These are phyloP conservation scores for Palythoa heliodiscus DNA, from an alignment of 92 coral and sea anemone species.

Conservation along the genomic window DNA sequence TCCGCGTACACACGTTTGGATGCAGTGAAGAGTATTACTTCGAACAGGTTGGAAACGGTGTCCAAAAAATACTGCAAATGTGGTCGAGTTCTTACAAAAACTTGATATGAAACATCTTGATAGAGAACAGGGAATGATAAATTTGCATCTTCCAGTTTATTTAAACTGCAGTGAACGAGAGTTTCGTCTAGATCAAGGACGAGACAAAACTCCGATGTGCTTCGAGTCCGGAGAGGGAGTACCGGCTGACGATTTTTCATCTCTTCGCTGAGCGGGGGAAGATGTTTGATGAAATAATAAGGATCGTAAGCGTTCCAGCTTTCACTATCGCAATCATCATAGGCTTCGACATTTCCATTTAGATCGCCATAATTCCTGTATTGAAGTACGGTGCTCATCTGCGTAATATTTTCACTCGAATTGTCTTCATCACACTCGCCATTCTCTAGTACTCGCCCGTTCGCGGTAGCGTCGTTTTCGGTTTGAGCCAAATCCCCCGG, in stretches of 20 bases:
- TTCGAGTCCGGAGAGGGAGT: conserved; percentile 88
- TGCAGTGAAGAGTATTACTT: conserved; percentile 97
- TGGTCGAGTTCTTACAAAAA: conserved; percentile 95
- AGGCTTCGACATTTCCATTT: conserved; percentile 91
- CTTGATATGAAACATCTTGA: conserved; percentile 97
- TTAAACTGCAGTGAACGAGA: conserved; percentile 97
- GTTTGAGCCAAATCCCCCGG: conserved; percentile 64
- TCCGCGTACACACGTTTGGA: conserved; percentile 99
- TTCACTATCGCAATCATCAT: conserved; percentile 52
- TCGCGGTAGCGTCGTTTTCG: conserved; percentile 27
- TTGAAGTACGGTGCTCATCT: conserved; percentile 48
- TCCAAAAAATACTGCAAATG: conserved; percentile 93
- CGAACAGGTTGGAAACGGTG: conserved; percentile 86
- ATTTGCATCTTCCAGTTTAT: conserved; percentile 96
- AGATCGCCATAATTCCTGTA: conserved; percentile 75
- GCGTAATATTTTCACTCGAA: conserved; percentile 30
- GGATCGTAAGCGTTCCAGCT: conserved; percentile 97
- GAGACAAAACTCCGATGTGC: conserved; percentile 97
- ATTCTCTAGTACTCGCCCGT: conserved; percentile 53
- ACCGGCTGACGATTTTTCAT: conserved; percentile 89
- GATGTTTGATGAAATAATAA: conserved; percentile 88
- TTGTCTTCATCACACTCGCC: conserved; percentile 67
- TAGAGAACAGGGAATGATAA: conserved; percentile 96
- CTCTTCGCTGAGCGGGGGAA: conserved; percentile 90
- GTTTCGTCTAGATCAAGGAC: conserved; percentile 98